phyloP scores from a whole-genome alignment of 2,797 vertebrate genomes.

The Artibeus lituratus region DNA sequence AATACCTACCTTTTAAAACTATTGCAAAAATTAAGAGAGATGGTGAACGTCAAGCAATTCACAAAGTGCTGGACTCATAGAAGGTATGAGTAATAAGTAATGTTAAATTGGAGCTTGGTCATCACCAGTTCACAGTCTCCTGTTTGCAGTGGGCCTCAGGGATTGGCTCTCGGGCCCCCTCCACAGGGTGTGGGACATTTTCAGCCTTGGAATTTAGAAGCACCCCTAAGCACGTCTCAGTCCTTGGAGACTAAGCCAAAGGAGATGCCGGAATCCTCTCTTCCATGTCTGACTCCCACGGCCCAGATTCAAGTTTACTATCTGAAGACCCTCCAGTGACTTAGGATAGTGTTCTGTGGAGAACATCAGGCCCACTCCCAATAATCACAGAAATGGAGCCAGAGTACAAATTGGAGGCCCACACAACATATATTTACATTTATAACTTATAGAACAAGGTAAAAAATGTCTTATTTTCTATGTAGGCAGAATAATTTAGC shows the following conservation, averaged over 20 bases:
- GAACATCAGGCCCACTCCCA: not conserved
- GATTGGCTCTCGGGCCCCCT: not conserved
- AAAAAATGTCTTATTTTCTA: not conserved
- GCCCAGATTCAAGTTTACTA: not conserved
- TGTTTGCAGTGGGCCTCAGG: not conserved
- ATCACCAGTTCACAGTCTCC: not conserved
- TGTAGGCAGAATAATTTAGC: not conserved
- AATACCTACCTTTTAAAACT: not conserved
- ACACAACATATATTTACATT: not conserved
- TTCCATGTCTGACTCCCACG: not conserved
- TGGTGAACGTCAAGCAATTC: not conserved
- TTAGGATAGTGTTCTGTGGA: not conserved
- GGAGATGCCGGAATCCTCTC: not conserved
- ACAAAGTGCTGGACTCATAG: not conserved
- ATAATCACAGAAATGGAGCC: not conserved
- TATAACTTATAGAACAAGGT: not conserved
- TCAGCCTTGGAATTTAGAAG: not conserved
- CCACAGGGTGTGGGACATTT: not conserved
- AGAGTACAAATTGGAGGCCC: not conserved
- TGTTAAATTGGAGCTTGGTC: not conserved
- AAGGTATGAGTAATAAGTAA: not conserved
- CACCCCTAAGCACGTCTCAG: not conserved
- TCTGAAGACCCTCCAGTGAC: not conserved
- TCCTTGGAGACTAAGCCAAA: not conserved
- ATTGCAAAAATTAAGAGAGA: not conserved